Base-by-base conservation (phyloP, 2,888 invertebrate genomes). In the Eilema sororculum region DNA sequence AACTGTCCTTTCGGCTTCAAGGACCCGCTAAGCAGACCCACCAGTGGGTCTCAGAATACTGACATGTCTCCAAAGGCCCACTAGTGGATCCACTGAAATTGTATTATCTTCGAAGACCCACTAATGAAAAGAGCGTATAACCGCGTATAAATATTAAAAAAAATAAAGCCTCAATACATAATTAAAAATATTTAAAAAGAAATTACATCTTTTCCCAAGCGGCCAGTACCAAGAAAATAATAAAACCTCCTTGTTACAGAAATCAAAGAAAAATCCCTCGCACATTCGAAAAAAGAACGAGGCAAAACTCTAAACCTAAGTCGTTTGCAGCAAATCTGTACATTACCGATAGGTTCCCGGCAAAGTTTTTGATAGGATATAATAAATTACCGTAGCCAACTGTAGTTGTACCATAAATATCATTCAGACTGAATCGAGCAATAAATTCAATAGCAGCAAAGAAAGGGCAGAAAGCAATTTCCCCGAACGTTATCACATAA, bases 381-480 rank as follows among this genome's bases (percentile, higher is more conserved):
- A 82, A 84, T 83, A 83, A 80, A 84, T 82, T 76, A 79, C 73
- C 75, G 62, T 37, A 59, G 73, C 82, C 69, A 74, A 78, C 80
- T 83, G 80, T 85, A 87, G 87, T 87, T 89, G 86, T 87, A 83
- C 86, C 86, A 91, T 89, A 90, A 90, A 91, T 91, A 91, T 91
- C 89, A 88, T 88, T 91, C 89, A 89, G 86, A 87, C 88, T 87
- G 91, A 90, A 90, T 89, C 88, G 83, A 82, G 87, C 91, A 87
- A 93, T 93, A 93, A 93, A 93, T 93, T 91, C 88, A 90, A 91
- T 91, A 88, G 87, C 86, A 77, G 79, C 85, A 86, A 88, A 88
- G 90, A 89, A 91, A 92, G 90, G 90, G 89, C 89, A 92, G 87
- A 92, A 93, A 91, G 90, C 94, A 93, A 93, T 94, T 93, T 93